Evolutionary conservation across 1,140 invertebrate species (phyloP).

Genomic region (Trypoxylus dichotomus): DNA sequence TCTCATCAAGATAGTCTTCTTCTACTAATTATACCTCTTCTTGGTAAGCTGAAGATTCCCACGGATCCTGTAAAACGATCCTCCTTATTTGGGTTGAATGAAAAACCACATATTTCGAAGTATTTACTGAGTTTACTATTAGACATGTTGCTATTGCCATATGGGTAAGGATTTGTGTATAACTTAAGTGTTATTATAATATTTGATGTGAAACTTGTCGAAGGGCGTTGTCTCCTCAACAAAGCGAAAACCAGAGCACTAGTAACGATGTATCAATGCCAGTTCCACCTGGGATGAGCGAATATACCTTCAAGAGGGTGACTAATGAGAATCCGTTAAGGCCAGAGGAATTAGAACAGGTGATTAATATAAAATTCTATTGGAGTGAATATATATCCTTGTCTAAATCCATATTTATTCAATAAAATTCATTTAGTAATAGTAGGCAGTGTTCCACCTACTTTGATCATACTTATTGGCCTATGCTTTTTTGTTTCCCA

Average conservation of each 20-base stretch:
- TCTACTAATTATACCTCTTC: conserved; percentile 76
- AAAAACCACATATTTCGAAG: conserved; percentile 67
- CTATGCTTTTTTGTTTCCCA: no score
- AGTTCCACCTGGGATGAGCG: conserved; percentile 79
- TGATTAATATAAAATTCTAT: conserved; percentile 38
- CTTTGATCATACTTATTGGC: no score
- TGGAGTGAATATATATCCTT: no score
- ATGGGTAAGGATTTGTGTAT: conserved; percentile 64
- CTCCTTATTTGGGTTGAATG: conserved; percentile 63
- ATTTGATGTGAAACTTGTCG: background rate
- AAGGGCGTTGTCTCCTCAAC: conserved; percentile 42
- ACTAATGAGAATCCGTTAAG: conserved; percentile 73
- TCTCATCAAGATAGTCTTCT: conserved; percentile 86
- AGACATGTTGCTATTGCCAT: conserved; percentile 83
- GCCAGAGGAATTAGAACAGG: conserved; percentile 82
- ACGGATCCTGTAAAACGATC: conserved; percentile 65
- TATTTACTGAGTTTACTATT: conserved; percentile 77
- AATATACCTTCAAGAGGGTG: conserved; percentile 77
- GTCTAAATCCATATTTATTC: no score
- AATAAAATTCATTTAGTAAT: no score
- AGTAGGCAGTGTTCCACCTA: no score
- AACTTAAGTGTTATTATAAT: background rate
- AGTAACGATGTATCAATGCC: conserved; percentile 57
- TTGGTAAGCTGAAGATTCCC: conserved; percentile 72
- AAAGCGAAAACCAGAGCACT: conserved; percentile 34